These are phyloP conservation scores for Rhabditophanes sp. DNA, from an alignment of 2,888 invertebrate species.

Conservation along the genomic window DNA sequence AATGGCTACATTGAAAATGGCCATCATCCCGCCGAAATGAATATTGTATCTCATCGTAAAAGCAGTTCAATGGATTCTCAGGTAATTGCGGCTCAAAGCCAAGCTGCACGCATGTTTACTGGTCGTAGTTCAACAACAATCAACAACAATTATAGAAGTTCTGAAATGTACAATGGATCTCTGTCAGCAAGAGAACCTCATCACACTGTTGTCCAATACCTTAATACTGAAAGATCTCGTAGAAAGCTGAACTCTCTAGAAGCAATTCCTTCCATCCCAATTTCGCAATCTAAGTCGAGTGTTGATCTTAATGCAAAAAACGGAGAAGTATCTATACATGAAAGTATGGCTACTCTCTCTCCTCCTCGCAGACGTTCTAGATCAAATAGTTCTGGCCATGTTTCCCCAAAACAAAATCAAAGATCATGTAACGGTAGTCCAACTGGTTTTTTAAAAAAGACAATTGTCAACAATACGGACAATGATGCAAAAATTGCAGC, in stretches of 20 bases:
- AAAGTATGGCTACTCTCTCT: too few species aligned
- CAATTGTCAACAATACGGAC: too few species aligned
- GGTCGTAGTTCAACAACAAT: background rate
- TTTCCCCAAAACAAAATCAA: too few species aligned
- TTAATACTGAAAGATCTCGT: conserved; percentile 1
- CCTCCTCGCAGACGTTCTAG: conserved; percentile 14
- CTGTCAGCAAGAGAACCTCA: conserved; percentile 34
- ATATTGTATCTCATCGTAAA: conserved; percentile 25
- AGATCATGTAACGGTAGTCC: too few species aligned
- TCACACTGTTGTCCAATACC: conserved; percentile 3
- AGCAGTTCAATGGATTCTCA: conserved; percentile 43
- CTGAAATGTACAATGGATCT: conserved; percentile 18
- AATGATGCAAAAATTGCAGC: too few species aligned
- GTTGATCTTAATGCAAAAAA: too few species aligned
- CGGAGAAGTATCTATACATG: too few species aligned
- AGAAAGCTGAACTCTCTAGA: conserved; percentile 1
- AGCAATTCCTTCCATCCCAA: conserved; percentile 8
- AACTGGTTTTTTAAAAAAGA: too few species aligned
- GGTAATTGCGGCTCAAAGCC: conserved; percentile 23
- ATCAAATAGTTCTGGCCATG: conserved; percentile 23
- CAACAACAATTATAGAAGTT: conserved; percentile 14
- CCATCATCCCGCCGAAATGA: background rate
- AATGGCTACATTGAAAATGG: conserved; percentile 2
- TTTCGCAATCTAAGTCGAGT: conserved; percentile 18
- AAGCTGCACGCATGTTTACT: conserved; percentile 17